These are phyloP conservation scores for Nannospalax galili DNA, from an alignment of 2,113 vertebrate species.

Conservation along the genomic window DNA sequence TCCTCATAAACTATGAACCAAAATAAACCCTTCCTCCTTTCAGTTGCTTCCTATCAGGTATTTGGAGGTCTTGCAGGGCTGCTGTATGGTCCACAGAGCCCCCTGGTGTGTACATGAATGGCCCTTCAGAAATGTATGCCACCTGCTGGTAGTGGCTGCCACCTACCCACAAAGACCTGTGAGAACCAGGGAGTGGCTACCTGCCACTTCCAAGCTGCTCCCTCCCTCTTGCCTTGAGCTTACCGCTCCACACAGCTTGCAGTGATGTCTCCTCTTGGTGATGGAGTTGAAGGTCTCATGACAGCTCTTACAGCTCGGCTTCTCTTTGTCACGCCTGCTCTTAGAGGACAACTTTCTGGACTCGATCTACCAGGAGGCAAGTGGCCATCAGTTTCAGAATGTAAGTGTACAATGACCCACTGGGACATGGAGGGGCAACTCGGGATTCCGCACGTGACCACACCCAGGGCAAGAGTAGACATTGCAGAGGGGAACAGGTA, in stretches of 20 bases:
- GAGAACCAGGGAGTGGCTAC: neutral
- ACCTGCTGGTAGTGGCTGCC: neutral
- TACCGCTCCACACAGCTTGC: constrained; percentile 95
- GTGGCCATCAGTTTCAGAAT: neutral
- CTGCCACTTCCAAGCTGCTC: fast-evolving
- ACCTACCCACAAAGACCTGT: neutral
- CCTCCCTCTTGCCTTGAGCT: constrained; percentile 75
- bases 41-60: neutral
- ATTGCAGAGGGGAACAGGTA: too few species aligned
- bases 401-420: fast-evolving
- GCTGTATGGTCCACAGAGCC: neutral
- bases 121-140: neutral
- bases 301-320: constrained; percentile 95
- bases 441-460: fast-evolving
- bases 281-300: constrained; percentile 95
- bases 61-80: too few species aligned
- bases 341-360: constrained; percentile 91
- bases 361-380: constrained; percentile 79
- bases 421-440: too few species aligned
- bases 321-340: constrained; percentile 94
- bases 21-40: neutral
- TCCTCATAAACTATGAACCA: neutral
- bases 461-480: too few species aligned
- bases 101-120: too few species aligned
- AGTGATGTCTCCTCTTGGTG: constrained; percentile 96